phyloP scores from a whole-genome alignment of 2,113 vertebrate genomes.

The Dermatemys mawii region DNA sequence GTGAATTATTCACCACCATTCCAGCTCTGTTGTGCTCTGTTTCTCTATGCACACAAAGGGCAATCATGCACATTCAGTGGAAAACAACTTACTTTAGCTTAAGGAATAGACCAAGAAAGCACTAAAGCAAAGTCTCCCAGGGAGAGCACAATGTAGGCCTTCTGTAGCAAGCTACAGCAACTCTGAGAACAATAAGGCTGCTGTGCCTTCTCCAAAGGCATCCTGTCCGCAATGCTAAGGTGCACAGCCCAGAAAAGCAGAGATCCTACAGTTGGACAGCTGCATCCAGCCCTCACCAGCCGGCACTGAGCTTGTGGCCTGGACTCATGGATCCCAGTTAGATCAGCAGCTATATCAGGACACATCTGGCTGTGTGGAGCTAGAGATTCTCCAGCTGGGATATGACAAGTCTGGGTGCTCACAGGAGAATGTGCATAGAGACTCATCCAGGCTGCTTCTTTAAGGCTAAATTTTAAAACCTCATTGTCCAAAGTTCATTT shows the following conservation, averaged over 20 bases:
- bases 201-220: background rate
- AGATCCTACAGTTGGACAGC: background rate
- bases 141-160: background rate
- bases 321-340: background rate
- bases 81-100: background rate
- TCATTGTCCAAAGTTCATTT: background rate
- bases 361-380: background rate
- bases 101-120: background rate
- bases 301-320: background rate
- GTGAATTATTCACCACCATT: too few species aligned
- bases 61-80: too few species aligned
- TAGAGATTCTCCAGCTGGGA: background rate
- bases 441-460: background rate
- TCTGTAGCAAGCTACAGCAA: background rate
- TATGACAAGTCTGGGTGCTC: background rate
- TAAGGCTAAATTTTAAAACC: background rate
- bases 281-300: background rate
- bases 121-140: background rate
- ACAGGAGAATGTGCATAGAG: background rate
- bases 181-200: background rate
- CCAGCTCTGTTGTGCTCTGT: too few species aligned
- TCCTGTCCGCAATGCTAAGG: background rate
- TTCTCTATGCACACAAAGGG: too few species aligned
- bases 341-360: background rate
- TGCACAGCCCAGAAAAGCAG: background rate